Conservation (phyloP, 2,797 vertebrate species). For the Synanceia verrucosa region DNA sequence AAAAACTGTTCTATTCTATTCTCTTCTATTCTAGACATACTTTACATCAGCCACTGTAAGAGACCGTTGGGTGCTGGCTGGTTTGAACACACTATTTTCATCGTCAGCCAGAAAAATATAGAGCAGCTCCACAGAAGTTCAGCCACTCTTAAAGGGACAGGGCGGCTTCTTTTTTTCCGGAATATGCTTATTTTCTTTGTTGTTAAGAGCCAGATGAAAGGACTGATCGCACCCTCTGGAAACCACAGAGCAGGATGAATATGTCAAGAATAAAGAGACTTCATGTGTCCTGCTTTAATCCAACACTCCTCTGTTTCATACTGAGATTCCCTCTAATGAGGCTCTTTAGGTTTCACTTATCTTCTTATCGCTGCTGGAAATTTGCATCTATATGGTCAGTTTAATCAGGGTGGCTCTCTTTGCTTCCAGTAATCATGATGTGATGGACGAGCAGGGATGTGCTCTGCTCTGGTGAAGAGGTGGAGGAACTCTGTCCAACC, state of each 20-base stretch:
- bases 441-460: constrained; percentile 33
- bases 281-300: constrained; percentile 52
- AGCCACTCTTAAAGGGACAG: too few relatives aligned
- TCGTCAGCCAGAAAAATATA: too few relatives aligned
- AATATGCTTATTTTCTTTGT: too few relatives aligned
- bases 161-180: too few relatives aligned
- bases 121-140: too few relatives aligned
- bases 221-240: too few relatives aligned
- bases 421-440: constrained; percentile 22
- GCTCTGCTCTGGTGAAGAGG: constrained; percentile 21
- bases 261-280: constrained; percentile 42
- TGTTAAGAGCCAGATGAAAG: too few relatives aligned
- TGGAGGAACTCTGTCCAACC: not conserved
- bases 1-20: too few relatives aligned
- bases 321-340: constrained; percentile 43
- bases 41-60: too few relatives aligned
- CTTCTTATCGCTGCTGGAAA: constrained; percentile 41
- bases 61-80: too few relatives aligned
- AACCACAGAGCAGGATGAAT: constrained; percentile 26
- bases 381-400: constrained; percentile 56
- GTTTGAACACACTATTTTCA: too few relatives aligned
- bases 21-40: too few relatives aligned
- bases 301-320: constrained; percentile 54
- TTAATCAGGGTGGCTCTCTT: constrained; percentile 49
- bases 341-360: constrained; percentile 52